Evolutionary conservation across 2,797 vertebrate species (phyloP).

Genomic region (Sylvia borin): DNA sequence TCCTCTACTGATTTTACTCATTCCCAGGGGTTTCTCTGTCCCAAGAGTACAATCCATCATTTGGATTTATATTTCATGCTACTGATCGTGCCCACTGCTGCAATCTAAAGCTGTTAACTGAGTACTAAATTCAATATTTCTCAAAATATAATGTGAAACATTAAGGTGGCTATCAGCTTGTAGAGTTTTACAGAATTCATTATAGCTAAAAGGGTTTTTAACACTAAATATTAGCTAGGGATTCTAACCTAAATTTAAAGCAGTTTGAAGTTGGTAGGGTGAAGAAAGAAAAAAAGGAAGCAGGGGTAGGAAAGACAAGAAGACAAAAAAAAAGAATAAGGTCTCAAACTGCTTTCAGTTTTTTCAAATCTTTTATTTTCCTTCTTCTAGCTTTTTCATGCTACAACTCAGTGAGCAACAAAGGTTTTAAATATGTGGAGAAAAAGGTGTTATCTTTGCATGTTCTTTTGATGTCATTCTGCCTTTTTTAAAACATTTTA

Average conservation of each 20-base stretch:
- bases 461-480: not conserved
- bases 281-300: not conserved
- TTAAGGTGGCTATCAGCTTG: not conserved
- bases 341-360: not conserved
- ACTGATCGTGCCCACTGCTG: too few species aligned
- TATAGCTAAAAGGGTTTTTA: not conserved
- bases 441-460: not conserved
- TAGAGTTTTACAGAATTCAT: not conserved
- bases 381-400: not conserved
- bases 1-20: rapidly evolving
- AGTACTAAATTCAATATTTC: not conserved
- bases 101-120: not conserved
- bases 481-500: not conserved
- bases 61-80: not conserved
- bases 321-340: not conserved
- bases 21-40: not conserved
- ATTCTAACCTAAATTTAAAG: not conserved
- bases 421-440: not conserved
- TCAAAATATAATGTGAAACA: not conserved
- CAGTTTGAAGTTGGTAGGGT: not conserved
- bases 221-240: not conserved
- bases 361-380: not conserved
- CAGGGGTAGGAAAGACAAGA: rapidly evolving
- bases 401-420: not conserved
- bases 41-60: not conserved